phyloP scores from a whole-genome alignment of 1,140 invertebrate species.

The Heterodera schachtii region DNA sequence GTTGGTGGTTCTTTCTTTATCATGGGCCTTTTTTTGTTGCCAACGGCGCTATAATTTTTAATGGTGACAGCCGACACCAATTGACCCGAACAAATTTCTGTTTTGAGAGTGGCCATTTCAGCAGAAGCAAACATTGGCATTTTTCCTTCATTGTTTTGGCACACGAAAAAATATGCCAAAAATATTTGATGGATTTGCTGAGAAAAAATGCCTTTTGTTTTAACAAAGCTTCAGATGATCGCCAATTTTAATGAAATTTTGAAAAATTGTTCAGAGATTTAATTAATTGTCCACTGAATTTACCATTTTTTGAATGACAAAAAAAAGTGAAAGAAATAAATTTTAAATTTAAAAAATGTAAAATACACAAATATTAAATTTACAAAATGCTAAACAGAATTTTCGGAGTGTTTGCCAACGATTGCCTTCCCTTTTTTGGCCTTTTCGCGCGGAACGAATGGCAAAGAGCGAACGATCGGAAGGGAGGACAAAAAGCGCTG shows the following conservation, averaged over 20 bases:
- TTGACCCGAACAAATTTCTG: not conserved
- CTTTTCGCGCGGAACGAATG: conserved; percentile 45
- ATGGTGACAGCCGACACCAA: not conserved
- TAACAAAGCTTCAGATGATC: too few species aligned
- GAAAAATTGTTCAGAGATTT: too few species aligned
- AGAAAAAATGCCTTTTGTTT: too few species aligned
- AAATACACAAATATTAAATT: not conserved
- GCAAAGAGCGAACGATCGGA: conserved; percentile 42
- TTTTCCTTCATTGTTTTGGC: too few species aligned
- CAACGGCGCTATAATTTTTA: not conserved
- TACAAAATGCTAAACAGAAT: not conserved
- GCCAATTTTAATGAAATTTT: too few species aligned
- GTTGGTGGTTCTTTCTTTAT: not conserved
- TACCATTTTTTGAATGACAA: not conserved
- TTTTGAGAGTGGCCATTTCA: not conserved
- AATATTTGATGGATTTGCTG: too few species aligned
- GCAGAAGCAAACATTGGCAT: not conserved
- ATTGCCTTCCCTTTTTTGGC: not conserved
- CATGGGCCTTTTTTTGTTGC: not conserved
- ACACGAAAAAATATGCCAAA: too few species aligned
- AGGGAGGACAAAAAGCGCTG: conserved; percentile 45
- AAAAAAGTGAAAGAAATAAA: not conserved
- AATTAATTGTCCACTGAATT: too few species aligned
- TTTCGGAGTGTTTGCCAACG: not conserved
- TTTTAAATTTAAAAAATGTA: not conserved